Evolutionary conservation across 2,888 invertebrate species (phyloP), one percentile per base, ranked within the genome.

Genomic region (Scaptodrosophila latifasciaeformis): DNA sequence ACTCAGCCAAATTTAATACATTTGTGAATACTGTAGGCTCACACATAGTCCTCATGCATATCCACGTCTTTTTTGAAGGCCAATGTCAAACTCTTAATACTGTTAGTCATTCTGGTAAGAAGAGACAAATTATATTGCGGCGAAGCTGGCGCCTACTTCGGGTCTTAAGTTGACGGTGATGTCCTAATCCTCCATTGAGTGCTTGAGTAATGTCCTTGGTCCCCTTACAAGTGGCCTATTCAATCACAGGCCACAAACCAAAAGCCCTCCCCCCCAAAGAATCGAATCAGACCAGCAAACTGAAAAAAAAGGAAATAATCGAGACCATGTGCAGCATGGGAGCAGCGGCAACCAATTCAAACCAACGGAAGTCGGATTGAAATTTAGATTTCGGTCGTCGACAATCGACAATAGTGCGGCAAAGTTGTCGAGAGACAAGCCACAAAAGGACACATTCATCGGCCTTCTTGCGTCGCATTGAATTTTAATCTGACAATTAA

Each of bases 141-240:
- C 34, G n/a, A 9, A 37, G 10, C 10, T 10, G 19, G 2, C 18
- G 13, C 30, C 45, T 19, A 27, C 34, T 46, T 51, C n/a, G 2
- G 21, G 19, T 30, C 29, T n/a, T 34, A 35, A 54, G 29, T 50
- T 53, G 34, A 31, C 18, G 39, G 37, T 21, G 55, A 42, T 21
- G 43, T 24, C 44, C 24, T 55, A 67, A 67, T 52, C 50, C 42
- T 10, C 6, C 15, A 44, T 24, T 13, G 24, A 50, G 19, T 18
- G 29, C 12, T 15, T 34, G 34, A 2, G 6, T 13, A 6, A 50
- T 49, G 48, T 45, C 53, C 42, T 52, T 52, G 35, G 30, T 31
- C 58, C 18, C 39, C 19, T 31, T 37, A 10, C 6, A 7, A 15
- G 17, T 17, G 9, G 19, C 15, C 17, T 17, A 37, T 37, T 37